phyloP scores from a whole-genome alignment of 2,888 invertebrate species.

The Ceraclea dissimilis region DNA sequence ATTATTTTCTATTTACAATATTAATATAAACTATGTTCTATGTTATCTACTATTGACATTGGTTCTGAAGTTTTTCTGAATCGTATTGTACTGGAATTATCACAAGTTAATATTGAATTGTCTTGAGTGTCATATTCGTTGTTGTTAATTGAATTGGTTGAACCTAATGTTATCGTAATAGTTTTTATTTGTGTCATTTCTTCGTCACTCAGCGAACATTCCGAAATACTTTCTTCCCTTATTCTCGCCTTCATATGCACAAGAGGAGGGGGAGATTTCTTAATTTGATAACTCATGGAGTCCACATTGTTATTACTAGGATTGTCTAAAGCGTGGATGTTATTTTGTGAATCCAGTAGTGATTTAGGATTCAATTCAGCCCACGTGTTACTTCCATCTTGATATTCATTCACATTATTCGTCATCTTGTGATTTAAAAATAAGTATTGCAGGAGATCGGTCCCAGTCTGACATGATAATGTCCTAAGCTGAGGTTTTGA shows the following conservation, averaged over 20 bases:
- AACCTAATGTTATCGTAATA: slow-evolving; percentile 25
- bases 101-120: slow-evolving; percentile 10
- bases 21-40: not conserved
- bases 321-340: slow-evolving; percentile 13
- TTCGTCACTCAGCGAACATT: slow-evolving; percentile 25
- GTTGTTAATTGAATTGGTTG: slow-evolving; percentile 21
- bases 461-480: slow-evolving; percentile 38
- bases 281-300: slow-evolving; percentile 14
- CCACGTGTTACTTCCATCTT: slow-evolving; percentile 23
- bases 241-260: slow-evolving; percentile 24
- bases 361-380: slow-evolving; percentile 27
- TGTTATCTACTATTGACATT: slow-evolving; percentile 6
- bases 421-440: slow-evolving; percentile 29
- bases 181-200: slow-evolving; percentile 25
- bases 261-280: slow-evolving; percentile 18
- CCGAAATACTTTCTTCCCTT: slow-evolving; percentile 25
- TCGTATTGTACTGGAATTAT: slow-evolving; percentile 7
- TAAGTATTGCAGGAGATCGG: slow-evolving; percentile 34
- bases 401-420: slow-evolving; percentile 8
- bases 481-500: slow-evolving; percentile 32
- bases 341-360: slow-evolving; percentile 22
- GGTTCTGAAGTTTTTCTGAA: slow-evolving; percentile 21
- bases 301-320: slow-evolving; percentile 11
- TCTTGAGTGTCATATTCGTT: slow-evolving; percentile 14
- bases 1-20: too few relatives aligned